A percentile compares a stretch with the other conserved stretches of the same genome.
Evolutionary conservation across 2,113 vertebrate genomes (phyloP).

Genomic region (Heterotis niloticus): DNA sequence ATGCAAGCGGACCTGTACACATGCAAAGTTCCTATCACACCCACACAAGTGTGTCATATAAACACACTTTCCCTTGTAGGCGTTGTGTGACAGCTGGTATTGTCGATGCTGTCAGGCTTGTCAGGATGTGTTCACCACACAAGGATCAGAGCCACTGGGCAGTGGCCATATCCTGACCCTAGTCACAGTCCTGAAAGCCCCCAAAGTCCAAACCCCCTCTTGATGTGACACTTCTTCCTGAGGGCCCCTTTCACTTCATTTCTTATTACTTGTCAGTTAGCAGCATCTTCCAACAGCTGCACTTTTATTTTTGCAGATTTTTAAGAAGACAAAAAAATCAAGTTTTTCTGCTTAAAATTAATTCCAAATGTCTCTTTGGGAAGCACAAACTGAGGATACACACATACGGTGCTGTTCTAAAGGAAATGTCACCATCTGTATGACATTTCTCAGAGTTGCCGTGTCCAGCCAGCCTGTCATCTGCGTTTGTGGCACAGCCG

Average conservation of each 20-base stretch:
- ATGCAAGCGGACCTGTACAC: too few species aligned
- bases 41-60: neutral
- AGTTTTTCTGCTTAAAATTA: neutral
- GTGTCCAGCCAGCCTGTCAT: neutral
- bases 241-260: neutral
- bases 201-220: neutral
- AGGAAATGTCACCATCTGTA: constrained; percentile 17
- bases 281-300: neutral
- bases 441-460: neutral
- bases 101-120: neutral
- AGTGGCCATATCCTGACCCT: neutral
- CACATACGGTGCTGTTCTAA: neutral
- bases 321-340: neutral
- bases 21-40: neutral
- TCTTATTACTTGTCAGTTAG: neutral
- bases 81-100: too few species aligned
- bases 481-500: neutral
- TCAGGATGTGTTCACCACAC: neutral
- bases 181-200: neutral
- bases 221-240: neutral
- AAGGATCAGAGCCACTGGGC: neutral
- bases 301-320: neutral
- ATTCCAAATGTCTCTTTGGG: neutral
- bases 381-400: neutral
- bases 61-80: neutral